A percentile compares a stretch with the other conserved stretches of the same genome.
phyloP scores from a whole-genome alignment of 2,797 vertebrate species.

The Masticophis lateralis region DNA sequence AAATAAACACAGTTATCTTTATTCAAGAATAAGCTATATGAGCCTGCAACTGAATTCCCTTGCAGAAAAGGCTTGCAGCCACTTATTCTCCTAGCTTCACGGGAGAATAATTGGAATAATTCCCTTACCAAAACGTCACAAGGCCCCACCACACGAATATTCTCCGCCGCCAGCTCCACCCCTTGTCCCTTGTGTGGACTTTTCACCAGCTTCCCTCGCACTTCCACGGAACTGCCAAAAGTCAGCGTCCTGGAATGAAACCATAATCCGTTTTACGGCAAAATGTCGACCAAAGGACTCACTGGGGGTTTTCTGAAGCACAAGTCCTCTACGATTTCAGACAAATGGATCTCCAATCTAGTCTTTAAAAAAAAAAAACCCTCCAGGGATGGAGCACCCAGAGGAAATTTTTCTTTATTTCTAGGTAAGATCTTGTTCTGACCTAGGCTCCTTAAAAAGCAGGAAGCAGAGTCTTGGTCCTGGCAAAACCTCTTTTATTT shows the following conservation, averaged over 20 bases:
- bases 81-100: neutral
- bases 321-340: no score
- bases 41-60: neutral
- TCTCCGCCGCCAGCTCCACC: conserved; percentile 84
- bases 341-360: neutral
- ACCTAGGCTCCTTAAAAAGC: no score
- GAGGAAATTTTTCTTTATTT: no score
- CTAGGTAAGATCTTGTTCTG: no score
- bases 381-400: no score
- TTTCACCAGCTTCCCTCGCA: conserved; percentile 81
- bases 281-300: neutral
- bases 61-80: neutral
- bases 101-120: neutral
- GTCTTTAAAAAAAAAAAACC: no score
- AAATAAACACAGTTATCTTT: neutral
- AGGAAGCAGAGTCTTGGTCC: no score
- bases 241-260: conserved; percentile 75
- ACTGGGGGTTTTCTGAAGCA: no score
- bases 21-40: neutral
- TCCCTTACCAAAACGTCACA: conserved; percentile 82
- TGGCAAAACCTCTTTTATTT: no score
- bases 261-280: neutral
- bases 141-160: conserved; percentile 81
- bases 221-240: conserved; percentile 88
- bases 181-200: conserved; percentile 82